Percentiles rank a stretch among this genome's conserved stretches.
These are phyloP conservation scores for Anastatus disparis DNA, from an alignment of 1,140 invertebrate genomes.

Conservation along the genomic window DNA sequence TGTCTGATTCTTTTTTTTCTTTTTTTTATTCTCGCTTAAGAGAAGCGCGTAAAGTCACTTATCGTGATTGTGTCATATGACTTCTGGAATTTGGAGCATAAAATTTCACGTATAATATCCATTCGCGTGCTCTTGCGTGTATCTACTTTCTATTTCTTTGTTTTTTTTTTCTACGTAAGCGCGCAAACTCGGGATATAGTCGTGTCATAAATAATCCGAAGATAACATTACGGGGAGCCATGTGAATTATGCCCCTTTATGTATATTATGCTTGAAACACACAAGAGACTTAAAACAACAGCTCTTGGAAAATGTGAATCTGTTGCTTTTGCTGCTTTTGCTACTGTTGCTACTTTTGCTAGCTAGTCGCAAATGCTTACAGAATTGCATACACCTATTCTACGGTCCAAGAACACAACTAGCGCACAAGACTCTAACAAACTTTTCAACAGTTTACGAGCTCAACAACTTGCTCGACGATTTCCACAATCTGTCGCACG, in stretches of 20 bases:
- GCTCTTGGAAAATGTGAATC: not conserved
- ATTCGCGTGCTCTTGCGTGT: not conserved
- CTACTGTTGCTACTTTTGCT: not conserved
- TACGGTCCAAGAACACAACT: not conserved
- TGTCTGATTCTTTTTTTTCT: not conserved
- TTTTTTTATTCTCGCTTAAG: not conserved
- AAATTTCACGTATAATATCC: slow-evolving; percentile 41
- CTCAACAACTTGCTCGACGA: slow-evolving; percentile 16
- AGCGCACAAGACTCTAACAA: too few species aligned
- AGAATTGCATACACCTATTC: too few species aligned
- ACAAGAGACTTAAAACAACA: not conserved
- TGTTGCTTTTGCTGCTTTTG: not conserved
- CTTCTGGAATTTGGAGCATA: slow-evolving; percentile 33
- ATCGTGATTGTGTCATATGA: slow-evolving; percentile 29
- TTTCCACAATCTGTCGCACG: slow-evolving; percentile 7
- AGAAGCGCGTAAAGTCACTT: slow-evolving; percentile 12
- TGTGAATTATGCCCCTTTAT: slow-evolving; percentile 42
- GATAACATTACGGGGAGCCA: slow-evolving; percentile 45
- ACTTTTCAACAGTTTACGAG: slow-evolving; percentile 17
- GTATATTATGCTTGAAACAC: slow-evolving; percentile 41
- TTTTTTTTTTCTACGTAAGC: slow-evolving; percentile 1
- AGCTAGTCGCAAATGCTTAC: too few species aligned
- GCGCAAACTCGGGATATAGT: not conserved
- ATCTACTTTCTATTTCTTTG: not conserved
- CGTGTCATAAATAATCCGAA: slow-evolving; percentile 41